Base-by-base conservation (phyloP, 2,113 vertebrate genomes). In the Gymnocephalus cernua region DNA sequence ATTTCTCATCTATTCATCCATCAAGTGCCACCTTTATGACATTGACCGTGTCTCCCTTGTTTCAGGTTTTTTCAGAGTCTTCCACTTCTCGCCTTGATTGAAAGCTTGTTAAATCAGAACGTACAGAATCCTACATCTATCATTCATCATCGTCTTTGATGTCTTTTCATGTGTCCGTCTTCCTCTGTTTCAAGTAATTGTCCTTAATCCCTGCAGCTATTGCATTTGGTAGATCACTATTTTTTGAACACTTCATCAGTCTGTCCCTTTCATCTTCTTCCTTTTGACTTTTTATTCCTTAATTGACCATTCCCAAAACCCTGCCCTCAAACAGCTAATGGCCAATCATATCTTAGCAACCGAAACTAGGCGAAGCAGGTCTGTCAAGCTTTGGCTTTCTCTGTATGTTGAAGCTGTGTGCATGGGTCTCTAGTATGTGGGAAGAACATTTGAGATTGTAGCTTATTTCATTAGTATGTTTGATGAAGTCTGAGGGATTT, bases 1-100 rank as follows among this genome's bases (percentile, higher is more conserved):
- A 29, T 84, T 85, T 76, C 27, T 83, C 86, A 29, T 80, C 70
- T n/a, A 5, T 77, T 61, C 35, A 80, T 91, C 77, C 74, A 62
- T 79, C 81, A 87, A 50, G 47, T 76, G 74, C 62, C 74, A 35
- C 45, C 41, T 57, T 41, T 32, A 58, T 66, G 59, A 79, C 80
- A 47, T 35, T 1, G n/a, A 19, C 81, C 70, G 1, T 13, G 9
- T 71, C 80, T 86, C 11, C 23, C 68, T 59, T 81, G 81, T 90
- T 89, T 77, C 61, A 65, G 71, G 18, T 35, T 80, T 82, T 86
- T 11, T 11, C 10, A 71, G 64, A 53, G 78, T 83, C 78, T 66
- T 54, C 50, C 50, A 13, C 72, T 82, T 62, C 13, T 64, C 32
- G 41, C 29, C 65, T 65, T 83, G 77, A 83, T 76, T 80, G 86